A percentile compares a stretch with the other conserved stretches of the same genome.
Evolutionary conservation across 1,140 invertebrate species (phyloP).

Genomic region (Drosophila ficusphila): DNA sequence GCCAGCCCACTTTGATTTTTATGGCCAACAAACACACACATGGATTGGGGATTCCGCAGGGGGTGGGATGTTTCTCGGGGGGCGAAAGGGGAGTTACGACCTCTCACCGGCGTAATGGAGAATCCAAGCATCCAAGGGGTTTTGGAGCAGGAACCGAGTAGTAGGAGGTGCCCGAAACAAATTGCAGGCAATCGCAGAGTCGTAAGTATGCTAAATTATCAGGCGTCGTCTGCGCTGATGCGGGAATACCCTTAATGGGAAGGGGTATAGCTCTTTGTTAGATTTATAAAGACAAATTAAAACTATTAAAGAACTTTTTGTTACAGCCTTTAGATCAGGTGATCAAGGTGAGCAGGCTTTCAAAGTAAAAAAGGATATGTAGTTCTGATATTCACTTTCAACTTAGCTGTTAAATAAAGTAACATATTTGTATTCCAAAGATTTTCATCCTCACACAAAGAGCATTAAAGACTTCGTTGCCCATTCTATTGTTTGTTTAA

Average conservation of each 20-base stretch:
- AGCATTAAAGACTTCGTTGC: neutral
- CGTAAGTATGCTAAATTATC: conserved; percentile 81
- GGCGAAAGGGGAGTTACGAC: conserved; percentile 41
- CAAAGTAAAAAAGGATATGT: no score
- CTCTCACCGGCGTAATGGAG: conserved; percentile 57
- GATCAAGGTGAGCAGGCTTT: no score
- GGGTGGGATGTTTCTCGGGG: neutral
- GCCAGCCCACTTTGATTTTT: conserved; percentile 81
- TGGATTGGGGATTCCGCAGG: neutral
- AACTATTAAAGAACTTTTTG: no score
- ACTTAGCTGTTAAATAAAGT: no score
- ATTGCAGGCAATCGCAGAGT: conserved; percentile 76
- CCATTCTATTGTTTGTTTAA: neutral
- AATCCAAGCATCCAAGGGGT: conserved; percentile 9
- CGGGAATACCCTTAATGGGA: conserved; percentile 6
- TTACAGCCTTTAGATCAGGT: no score
- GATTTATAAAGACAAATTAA: no score
- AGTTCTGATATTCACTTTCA: no score
- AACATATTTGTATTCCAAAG: no score
- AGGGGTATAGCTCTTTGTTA: no score
- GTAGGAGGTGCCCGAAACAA: conserved; percentile 79
- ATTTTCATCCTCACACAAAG: neutral
- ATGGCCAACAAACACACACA: conserved; percentile 62
- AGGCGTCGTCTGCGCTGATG: conserved; percentile 59
- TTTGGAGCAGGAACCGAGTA: conserved; percentile 42